Base-by-base conservation (phyloP, 2,797 vertebrate genomes). In the Hylomyscus alleni region DNA sequence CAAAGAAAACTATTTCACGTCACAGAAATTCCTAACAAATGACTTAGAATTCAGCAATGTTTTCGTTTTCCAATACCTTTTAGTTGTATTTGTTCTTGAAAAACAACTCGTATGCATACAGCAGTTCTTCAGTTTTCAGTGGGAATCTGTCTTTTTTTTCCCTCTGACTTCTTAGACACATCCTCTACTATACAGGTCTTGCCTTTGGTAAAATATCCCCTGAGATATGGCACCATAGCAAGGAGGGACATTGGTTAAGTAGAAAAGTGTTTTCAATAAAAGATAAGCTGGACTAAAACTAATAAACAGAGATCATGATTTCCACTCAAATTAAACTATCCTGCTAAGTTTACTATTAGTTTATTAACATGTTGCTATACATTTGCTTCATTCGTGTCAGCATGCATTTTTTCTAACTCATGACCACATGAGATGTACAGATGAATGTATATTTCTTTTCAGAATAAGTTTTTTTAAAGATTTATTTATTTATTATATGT, bases 371-470 rank as follows among this genome's bases (percentile, higher is more conserved):
- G 22, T 24, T 0, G 54, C 44, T 92, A n/a, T 67, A 37, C 60
- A 73, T 17, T 17, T 58, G 90, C n/a, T 89, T 56, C 26, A 76
- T 67, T 89, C 44, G 20, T 83, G 14, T 88, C 72, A 62, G 47
- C 26, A 80, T 40, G 24, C 14, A 44, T 76, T 82, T 69, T 83
- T 90, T 50, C 19, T 72, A 72, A n/a, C 26, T 91, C 31, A 24
- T 80, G n/a, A n/a, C 47, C 29, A 89, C 60, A 65, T 76, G 72
- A 72, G 67, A 88, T 44, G 0, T 56, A 50, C 29, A 54, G 50
- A 85, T 65, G 29, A 80, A 94, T 81, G 15, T 65, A 13, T n/a
- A 69, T 69, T 95, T 90, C 13, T 95, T 81, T 72, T 89, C 77
- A 93, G 52, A 91, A 26, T 89, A 92, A 85, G 26, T 69, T 92